Evolutionary conservation across 2,113 vertebrate genomes (phyloP).

Genomic region (Indicator indicator): DNA sequence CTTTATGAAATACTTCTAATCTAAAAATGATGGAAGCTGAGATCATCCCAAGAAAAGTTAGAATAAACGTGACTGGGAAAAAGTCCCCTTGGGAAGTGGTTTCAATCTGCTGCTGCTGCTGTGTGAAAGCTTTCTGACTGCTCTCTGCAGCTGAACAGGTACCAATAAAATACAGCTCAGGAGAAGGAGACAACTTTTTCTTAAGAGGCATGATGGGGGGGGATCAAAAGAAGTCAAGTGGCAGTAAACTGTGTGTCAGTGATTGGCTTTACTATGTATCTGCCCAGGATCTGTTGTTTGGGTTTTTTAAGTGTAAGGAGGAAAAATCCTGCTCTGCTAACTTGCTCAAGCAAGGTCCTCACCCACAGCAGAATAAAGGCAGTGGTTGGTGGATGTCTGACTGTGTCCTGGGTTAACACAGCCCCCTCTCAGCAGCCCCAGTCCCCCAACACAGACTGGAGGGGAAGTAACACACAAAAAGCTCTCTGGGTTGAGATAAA

Average conservation of each 20-base stretch:
- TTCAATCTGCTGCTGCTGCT: constrained; percentile 15
- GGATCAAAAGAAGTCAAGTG: constrained; percentile 42
- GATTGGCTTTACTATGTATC: neutral
- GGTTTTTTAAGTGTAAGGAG: neutral
- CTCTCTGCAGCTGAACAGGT: constrained; percentile 42
- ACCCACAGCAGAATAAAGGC: neutral
- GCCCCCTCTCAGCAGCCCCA: too few species aligned
- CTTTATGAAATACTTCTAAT: neutral
- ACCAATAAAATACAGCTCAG: constrained; percentile 38
- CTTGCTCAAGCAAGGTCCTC: neutral
- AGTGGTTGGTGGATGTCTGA: neutral
- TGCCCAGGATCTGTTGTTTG: neutral
- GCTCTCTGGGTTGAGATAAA: too few species aligned
- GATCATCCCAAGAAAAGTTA: constrained; percentile 42
- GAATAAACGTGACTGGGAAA: constrained; percentile 43
- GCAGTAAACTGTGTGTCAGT: constrained; percentile 3
- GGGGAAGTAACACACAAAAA: too few species aligned
- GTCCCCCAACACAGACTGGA: too few species aligned
- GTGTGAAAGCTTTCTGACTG: constrained; percentile 24
- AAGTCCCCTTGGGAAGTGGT: constrained; percentile 9
- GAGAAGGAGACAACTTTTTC: constrained; percentile 39
- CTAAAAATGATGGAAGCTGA: constrained; percentile 45
- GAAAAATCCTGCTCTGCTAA: accelerated
- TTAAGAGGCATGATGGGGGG: constrained; percentile 10
- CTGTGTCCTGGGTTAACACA: too few species aligned